These are phyloP conservation scores for Sebastes reedi DNA, from an alignment of 2,797 vertebrate genomes.

Conservation along the genomic window DNA sequence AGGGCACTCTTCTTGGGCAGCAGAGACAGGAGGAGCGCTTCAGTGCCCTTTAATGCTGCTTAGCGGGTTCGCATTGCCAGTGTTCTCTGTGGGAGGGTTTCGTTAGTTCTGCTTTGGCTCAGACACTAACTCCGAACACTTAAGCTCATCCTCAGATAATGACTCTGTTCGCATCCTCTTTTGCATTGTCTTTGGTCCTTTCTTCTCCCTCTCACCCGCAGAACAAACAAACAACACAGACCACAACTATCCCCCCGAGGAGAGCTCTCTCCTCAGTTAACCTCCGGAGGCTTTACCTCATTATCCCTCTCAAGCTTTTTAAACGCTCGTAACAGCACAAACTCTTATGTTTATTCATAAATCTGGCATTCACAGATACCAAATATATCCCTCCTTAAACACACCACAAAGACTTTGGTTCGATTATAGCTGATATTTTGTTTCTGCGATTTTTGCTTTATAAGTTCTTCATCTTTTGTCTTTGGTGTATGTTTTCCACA, in stretches of 20 bases:
- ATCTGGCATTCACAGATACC: not conserved
- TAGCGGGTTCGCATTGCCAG: not conserved
- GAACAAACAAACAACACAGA: conserved; percentile 20
- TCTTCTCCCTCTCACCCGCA: not conserved
- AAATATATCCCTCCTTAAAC: not conserved
- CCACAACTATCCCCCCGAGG: not conserved
- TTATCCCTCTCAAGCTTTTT: not conserved
- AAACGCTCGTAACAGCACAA: not conserved
- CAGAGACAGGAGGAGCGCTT: not conserved
- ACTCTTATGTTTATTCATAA: not conserved
- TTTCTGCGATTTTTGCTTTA: not conserved
- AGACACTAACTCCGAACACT: conserved; percentile 1
- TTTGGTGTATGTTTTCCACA: not conserved
- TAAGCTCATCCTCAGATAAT: conserved; percentile 16
- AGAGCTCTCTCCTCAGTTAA: conserved; percentile 13
- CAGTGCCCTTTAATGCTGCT: not conserved
- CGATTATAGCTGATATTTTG: not conserved
- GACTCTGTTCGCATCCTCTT: conserved; percentile 11
- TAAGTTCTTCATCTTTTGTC: not conserved
- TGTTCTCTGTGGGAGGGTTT: not conserved
- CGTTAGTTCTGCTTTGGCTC: not conserved
- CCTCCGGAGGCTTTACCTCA: not conserved
- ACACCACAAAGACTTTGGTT: not conserved
- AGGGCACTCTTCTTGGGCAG: not conserved
- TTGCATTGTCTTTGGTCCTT: conserved; percentile 1